A percentile compares a stretch with the other conserved stretches of the same genome.
Evolutionary conservation across 2,888 invertebrate species (phyloP).

Genomic region (Tortricodes alternella): DNA sequence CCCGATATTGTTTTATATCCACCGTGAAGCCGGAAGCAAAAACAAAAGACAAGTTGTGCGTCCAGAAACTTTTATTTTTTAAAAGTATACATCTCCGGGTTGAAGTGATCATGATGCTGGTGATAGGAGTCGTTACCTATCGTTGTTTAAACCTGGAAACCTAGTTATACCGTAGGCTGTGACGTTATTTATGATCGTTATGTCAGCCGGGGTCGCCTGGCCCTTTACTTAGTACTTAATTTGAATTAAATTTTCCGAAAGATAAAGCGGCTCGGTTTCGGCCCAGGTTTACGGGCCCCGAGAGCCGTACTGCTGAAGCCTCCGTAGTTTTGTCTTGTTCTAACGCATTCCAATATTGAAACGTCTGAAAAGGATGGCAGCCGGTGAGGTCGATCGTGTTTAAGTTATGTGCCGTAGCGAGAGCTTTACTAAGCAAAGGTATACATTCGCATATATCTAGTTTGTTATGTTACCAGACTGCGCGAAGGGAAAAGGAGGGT

Average conservation of each 20-base stretch:
- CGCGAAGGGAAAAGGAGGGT: too few relatives aligned
- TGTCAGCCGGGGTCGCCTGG: slow-evolving; percentile 44
- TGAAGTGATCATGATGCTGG: too few relatives aligned
- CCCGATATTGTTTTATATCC: too few relatives aligned
- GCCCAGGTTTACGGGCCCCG: slow-evolving; percentile 52
- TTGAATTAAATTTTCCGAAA: slow-evolving; percentile 64
- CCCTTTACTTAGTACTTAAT: slow-evolving; percentile 44
- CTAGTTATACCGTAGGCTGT: too few relatives aligned
- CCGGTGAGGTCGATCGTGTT: not conserved
- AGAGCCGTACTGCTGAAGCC: slow-evolving; percentile 39
- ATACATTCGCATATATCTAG: not conserved
- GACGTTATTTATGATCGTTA: too few relatives aligned
- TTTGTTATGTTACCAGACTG: not conserved
- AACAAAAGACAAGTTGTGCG: too few relatives aligned
- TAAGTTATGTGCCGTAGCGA: slow-evolving; percentile 18
- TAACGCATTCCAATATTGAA: not conserved
- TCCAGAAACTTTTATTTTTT: too few relatives aligned
- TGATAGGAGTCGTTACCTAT: too few relatives aligned
- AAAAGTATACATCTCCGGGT: too few relatives aligned
- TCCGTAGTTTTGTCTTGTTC: slow-evolving; percentile 17
- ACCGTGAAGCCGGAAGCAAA: too few relatives aligned
- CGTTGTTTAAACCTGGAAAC: too few relatives aligned
- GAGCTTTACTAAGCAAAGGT: not conserved
- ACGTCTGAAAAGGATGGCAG: not conserved
- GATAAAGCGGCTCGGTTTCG: slow-evolving; percentile 50